Conservation (phyloP, 2,888 invertebrate genomes). For the Crocallis elinguaria region DNA sequence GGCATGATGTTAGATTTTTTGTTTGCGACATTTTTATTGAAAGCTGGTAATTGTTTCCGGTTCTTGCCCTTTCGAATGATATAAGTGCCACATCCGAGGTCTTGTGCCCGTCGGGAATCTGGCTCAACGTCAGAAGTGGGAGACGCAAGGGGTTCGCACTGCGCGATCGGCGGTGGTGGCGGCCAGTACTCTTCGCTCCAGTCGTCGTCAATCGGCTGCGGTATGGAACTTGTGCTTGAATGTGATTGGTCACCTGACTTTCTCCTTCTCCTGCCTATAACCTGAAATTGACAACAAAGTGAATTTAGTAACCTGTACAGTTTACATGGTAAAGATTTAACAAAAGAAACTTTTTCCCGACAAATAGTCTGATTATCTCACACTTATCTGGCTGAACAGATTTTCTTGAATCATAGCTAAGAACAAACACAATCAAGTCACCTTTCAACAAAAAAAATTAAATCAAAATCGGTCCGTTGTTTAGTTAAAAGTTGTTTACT, state of each 20-base stretch:
- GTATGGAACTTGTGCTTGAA: constrained; percentile 90
- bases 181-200: constrained; percentile 89
- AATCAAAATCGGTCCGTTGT: too few species aligned
- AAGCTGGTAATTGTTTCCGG: constrained; percentile 86
- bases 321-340: too few species aligned
- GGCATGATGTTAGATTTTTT: constrained; percentile 69
- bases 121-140: constrained; percentile 86
- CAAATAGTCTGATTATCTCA: too few species aligned
- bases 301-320: background rate
- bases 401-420: too few species aligned
- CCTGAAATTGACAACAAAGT: constrained; percentile 67
- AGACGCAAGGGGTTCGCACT: constrained; percentile 87
- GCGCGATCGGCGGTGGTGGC: constrained; percentile 87
- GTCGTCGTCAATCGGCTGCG: constrained; percentile 86
- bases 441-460: too few species aligned
- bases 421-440: too few species aligned
- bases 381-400: too few species aligned
- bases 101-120: constrained; percentile 66
- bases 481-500: too few species aligned
- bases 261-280: constrained; percentile 82
- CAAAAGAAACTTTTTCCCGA: too few species aligned
- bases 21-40: constrained; percentile 80
- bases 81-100: constrained; percentile 88
- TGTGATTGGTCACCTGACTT: constrained; percentile 85
- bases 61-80: constrained; percentile 91